Base-by-base conservation (phyloP, 1,140 invertebrate genomes). In the Drosophila asahinai region DNA sequence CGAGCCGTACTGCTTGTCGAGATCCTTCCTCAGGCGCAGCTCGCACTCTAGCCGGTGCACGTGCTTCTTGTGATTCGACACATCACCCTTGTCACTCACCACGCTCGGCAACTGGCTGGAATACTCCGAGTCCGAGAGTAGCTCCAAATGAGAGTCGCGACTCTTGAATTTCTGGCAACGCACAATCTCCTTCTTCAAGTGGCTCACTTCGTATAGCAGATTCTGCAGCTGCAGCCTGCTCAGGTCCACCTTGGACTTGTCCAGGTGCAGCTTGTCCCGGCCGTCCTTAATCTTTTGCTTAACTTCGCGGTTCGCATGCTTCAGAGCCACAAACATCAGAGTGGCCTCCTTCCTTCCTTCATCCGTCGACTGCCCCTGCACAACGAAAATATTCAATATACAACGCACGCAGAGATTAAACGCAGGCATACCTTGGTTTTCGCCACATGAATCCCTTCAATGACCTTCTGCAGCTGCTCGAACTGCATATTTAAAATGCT, bases 91-190 rank as follows among this genome's bases (percentile, higher is more conserved):
- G 5, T 65, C 43, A 6, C 49, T 49, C 8, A 14, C 8, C 19
- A 95, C 81, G 95, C 94, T 15, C 95, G 95, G 78, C 97, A 80
- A 40, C 19, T 79, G 81, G 33, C 4, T 60, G 8, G 70, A 33
- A 27, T 82, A 82, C 84, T 98, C 96, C 80, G 97, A 96, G 52
- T 97, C 94, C 4, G 97, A 93, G 1, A 99, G 96, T 17, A 99
- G 94, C 89, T 98, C 96, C 86, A 99, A 98, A 80, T 96, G 96
- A 94, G 99, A 97, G 95, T 99, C 98, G 93, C 97, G 97, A 9
- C 98, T 99, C 92, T 98, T 98, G 91, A 99, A 99, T 91, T 98
- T 97, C 30, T 98, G 94, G 93, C 98, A 99, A 91, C 98, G 98
- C 3, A 96, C 95, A 14, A 98, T 97, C 95, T 99, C 98, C 83